Conservation (phyloP, 92 coral and sea anemone species). For the Porites cylindrica region DNA sequence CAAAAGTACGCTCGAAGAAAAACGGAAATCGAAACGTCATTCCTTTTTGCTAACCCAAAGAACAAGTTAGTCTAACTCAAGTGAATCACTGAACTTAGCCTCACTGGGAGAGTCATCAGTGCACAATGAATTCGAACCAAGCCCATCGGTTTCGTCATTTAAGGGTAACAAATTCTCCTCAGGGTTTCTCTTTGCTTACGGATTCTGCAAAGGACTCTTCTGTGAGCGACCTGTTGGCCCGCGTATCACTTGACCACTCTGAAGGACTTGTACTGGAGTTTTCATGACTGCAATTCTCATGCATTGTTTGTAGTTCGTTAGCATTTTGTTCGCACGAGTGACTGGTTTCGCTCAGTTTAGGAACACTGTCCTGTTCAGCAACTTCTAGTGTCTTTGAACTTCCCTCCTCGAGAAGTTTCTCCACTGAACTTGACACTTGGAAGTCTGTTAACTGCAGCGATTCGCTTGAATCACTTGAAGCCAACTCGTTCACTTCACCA, state of each 20-base stretch:
- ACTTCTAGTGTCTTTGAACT: not conserved
- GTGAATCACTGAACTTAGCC: not conserved
- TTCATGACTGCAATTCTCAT: not conserved
- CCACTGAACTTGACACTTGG: not conserved
- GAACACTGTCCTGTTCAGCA: not conserved
- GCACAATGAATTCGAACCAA: not conserved
- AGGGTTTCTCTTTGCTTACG: not conserved
- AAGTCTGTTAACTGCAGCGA: not conserved
- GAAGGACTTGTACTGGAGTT: not conserved
- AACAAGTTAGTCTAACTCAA: slow-evolving; percentile 12
- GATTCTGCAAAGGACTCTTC: not conserved
- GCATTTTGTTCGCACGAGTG: not conserved
- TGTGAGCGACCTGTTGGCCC: not conserved
- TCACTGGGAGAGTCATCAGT: not conserved
- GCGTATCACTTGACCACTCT: not conserved
- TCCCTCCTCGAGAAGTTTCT: not conserved
- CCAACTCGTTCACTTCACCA: not conserved
- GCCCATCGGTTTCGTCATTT: not conserved
- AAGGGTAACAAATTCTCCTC: not conserved
- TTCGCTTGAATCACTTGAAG: not conserved
- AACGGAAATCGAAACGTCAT: not conserved
- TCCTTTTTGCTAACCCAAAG: not conserved
- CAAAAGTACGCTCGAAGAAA: no score
- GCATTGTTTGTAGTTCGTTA: not conserved
- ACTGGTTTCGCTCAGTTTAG: not conserved